Percentiles rank a stretch among this genome's conserved stretches.
Evolutionary conservation across 2,888 invertebrate species (phyloP).

Genomic region (Adineta ricciae): DNA sequence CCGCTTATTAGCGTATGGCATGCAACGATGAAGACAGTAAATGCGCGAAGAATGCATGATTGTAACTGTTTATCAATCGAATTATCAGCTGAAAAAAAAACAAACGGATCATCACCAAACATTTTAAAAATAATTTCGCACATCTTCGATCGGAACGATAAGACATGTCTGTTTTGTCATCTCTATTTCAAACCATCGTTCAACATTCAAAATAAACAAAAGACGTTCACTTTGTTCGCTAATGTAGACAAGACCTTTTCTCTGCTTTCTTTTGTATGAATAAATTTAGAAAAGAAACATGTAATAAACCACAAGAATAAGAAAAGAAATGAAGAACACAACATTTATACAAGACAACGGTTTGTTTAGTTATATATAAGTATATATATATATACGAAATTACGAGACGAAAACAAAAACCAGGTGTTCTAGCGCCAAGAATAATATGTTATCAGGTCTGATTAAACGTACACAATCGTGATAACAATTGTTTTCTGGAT

Average conservation of each 20-base stretch:
- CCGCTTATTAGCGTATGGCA: not conserved
- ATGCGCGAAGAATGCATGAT: not conserved
- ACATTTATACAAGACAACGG: constrained; percentile 9
- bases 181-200: too few relatives aligned
- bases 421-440: not conserved
- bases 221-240: not conserved
- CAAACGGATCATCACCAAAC: too few relatives aligned
- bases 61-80: too few relatives aligned
- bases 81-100: not conserved
- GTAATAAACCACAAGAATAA: not conserved
- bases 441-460: not conserved
- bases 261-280: constrained; percentile 6
- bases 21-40: not conserved
- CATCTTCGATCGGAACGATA: not conserved
- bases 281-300: constrained; percentile 15
- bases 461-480: not conserved
- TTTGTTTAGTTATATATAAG: not conserved
- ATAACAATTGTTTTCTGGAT: not conserved
- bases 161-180: not conserved
- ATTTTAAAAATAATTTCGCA: too few relatives aligned
- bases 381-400: not conserved
- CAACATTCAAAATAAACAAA: not conserved
- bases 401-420: not conserved
- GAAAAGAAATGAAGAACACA: not conserved
- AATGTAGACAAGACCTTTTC: not conserved